These are phyloP conservation scores for Orthosia gracilis DNA, from an alignment of 2,888 invertebrate genomes.

Conservation along the genomic window DNA sequence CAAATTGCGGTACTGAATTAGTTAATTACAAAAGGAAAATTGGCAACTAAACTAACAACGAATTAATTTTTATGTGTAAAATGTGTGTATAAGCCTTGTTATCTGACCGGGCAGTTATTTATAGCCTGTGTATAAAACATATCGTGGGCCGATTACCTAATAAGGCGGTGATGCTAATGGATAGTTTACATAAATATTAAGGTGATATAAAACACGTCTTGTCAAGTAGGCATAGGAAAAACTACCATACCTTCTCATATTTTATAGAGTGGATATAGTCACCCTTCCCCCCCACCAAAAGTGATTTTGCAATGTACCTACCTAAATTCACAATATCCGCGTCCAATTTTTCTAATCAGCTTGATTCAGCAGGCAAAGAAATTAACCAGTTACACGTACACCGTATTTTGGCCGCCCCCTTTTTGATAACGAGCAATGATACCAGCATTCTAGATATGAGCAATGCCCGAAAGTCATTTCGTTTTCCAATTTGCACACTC, in stretches of 20 bases:
- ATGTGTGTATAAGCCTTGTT: constrained; percentile 16
- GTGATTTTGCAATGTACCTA: neutral
- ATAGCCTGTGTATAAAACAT: constrained; percentile 14
- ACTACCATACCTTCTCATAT: neutral
- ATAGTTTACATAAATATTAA: constrained; percentile 5
- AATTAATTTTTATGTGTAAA: constrained; percentile 8
- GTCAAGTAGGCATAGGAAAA: no score
- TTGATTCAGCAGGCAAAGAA: neutral
- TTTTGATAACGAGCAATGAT: constrained; percentile 49
- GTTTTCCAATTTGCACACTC: neutral
- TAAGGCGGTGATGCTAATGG: constrained; percentile 12
- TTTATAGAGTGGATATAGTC: neutral
- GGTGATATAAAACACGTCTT: no score
- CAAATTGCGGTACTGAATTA: constrained; percentile 4
- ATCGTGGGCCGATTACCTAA: constrained; percentile 10
- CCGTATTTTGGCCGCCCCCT: constrained; percentile 34
- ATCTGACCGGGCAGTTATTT: constrained; percentile 45
- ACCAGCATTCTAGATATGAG: constrained; percentile 6
- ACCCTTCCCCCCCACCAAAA: neutral
- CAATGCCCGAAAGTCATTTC: neutral
- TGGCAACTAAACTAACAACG: neutral
- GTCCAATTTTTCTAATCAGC: constrained; percentile 10
- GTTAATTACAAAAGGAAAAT: constrained; percentile 5
- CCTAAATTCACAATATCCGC: neutral
- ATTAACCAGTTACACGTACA: neutral